phyloP scores from a whole-genome alignment of 2,888 invertebrate species.

The Penaeus monodon region DNA sequence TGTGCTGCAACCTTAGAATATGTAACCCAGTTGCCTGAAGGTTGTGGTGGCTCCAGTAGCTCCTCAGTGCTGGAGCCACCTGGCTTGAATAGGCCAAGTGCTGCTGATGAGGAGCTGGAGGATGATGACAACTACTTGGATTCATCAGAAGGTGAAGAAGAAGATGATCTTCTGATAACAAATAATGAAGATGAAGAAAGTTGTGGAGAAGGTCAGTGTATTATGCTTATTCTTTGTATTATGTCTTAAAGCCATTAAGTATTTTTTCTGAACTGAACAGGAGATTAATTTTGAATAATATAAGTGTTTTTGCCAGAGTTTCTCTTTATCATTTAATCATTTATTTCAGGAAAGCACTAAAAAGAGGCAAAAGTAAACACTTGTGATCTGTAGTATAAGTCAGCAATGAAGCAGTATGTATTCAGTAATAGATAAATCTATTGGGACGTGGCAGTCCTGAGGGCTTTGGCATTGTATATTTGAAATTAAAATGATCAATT shows the following conservation, averaged over 20 bases:
- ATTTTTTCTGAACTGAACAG: background rate
- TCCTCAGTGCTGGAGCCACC: constrained; percentile 34
- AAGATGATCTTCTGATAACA: constrained; percentile 40
- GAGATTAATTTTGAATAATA: too few relatives aligned
- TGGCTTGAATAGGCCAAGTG: constrained; percentile 20
- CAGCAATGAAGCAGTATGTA: too few relatives aligned
- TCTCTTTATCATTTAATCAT: too few relatives aligned
- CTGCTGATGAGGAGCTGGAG: constrained; percentile 57
- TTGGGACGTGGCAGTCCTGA: too few relatives aligned
- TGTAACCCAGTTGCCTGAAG: constrained; percentile 63
- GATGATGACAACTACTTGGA: constrained; percentile 65
- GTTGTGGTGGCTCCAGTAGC: constrained; percentile 48
- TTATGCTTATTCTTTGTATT: background rate
- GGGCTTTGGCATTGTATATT: too few relatives aligned
- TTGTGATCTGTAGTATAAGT: too few relatives aligned
- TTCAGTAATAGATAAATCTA: too few relatives aligned
- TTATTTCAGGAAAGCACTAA: too few relatives aligned
- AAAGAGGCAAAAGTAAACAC: too few relatives aligned
- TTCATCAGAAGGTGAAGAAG: constrained; percentile 62
- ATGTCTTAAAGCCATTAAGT: background rate
- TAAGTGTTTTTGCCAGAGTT: too few relatives aligned
- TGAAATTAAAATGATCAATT: too few relatives aligned
- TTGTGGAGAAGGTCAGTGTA: constrained; percentile 64
- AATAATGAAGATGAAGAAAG: constrained; percentile 65
- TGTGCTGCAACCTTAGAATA: constrained; percentile 64